Conservation (phyloP, 2,113 vertebrate genomes). For the Verasper variegatus region DNA sequence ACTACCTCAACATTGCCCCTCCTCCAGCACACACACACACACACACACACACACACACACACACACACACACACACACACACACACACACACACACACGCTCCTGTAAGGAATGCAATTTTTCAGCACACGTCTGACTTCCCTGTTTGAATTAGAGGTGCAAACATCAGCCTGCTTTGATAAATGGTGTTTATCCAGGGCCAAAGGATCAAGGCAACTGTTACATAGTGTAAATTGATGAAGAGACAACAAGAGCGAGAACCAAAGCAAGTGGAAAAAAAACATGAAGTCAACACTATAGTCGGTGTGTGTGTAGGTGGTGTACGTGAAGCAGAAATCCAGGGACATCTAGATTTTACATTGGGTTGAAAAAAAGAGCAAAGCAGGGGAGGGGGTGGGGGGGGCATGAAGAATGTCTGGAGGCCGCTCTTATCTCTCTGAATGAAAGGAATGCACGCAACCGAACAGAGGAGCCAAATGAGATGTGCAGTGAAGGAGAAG, state of each 20-base stretch:
- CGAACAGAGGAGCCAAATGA: slow-evolving; percentile 43
- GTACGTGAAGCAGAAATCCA: slow-evolving; percentile 46
- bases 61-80: slow-evolving; percentile 6
- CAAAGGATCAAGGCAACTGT: slow-evolving; percentile 74
- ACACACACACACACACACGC: slow-evolving; percentile 25
- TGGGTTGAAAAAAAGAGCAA: slow-evolving; percentile 50
- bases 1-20: slow-evolving; percentile 42
- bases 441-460: slow-evolving; percentile 55
- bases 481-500: slow-evolving; percentile 59
- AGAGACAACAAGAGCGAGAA: slow-evolving; percentile 43
- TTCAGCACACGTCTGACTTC: slow-evolving; percentile 68
- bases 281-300: slow-evolving; percentile 14
- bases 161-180: slow-evolving; percentile 73
- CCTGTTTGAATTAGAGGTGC: slow-evolving; percentile 78
- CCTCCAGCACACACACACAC: slow-evolving; percentile 12
- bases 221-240: slow-evolving; percentile 79
- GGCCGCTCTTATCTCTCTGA: slow-evolving; percentile 76
- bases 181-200: slow-evolving; percentile 75
- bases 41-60: slow-evolving; percentile 3
- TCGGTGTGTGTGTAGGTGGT: neutral
- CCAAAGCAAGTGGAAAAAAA: neutral
- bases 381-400: slow-evolving; percentile 55
- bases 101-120: slow-evolving; percentile 72
- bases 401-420: slow-evolving; percentile 56
- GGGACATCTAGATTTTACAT: slow-evolving; percentile 57